Evolutionary conservation across 2,888 invertebrate species (phyloP).

Genomic region (Papilio protenor): DNA sequence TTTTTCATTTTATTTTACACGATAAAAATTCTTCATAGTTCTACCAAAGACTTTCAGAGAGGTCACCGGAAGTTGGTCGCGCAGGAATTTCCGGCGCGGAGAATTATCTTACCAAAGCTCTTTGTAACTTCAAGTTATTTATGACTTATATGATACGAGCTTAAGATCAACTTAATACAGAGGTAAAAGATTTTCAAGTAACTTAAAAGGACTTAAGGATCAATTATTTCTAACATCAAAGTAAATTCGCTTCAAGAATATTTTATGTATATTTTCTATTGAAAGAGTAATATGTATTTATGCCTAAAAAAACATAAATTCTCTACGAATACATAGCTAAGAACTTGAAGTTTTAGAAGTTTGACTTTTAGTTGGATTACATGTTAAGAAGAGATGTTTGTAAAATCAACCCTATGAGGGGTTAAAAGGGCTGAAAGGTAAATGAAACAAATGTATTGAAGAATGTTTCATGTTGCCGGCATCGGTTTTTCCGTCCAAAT

Average conservation of each 20-base stretch:
- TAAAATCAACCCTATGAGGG: too few species aligned
- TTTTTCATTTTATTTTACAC: constrained; percentile 14
- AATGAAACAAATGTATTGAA: too few species aligned
- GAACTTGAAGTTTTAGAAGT: neutral
- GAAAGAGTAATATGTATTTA: neutral
- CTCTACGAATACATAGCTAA: neutral
- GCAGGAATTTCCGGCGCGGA: constrained; percentile 13
- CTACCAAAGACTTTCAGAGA: constrained; percentile 5
- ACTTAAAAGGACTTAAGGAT: neutral
- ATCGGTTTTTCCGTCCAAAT: too few species aligned
- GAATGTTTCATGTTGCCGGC: too few species aligned
- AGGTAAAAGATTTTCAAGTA: neutral
- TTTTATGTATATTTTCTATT: neutral
- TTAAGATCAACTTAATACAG: neutral
- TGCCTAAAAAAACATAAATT: neutral
- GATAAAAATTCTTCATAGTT: constrained; percentile 1
- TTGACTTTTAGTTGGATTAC: too few species aligned
- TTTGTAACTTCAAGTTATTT: constrained; percentile 17
- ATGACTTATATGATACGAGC: constrained; percentile 8
- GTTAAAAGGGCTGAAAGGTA: too few species aligned
- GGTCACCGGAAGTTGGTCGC: constrained; percentile 22
- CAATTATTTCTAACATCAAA: neutral
- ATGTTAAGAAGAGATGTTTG: too few species aligned
- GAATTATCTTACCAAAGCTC: constrained; percentile 21
- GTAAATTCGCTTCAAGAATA: neutral